Conservation (phyloP, 1,140 invertebrate genomes). For the Hormaphis cornu region DNA sequence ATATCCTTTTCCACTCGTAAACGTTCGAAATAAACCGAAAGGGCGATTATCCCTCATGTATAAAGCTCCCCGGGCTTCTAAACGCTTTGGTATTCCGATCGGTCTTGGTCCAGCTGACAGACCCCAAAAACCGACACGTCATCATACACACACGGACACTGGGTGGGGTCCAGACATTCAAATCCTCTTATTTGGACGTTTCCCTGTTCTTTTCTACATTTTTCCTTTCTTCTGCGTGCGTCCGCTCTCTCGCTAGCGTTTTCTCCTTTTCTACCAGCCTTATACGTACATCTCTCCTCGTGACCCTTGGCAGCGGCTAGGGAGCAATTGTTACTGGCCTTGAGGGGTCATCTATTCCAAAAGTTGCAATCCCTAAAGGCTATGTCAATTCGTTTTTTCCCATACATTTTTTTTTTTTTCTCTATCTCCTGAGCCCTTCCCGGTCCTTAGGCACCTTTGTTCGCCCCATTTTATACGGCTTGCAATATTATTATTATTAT, state of each 20-base stretch:
- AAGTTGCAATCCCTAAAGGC: constrained; percentile 32
- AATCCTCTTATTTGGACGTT: constrained; percentile 31
- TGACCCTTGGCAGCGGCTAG: constrained; percentile 28
- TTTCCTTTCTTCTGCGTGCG: constrained; percentile 17
- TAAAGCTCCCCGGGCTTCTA: constrained; percentile 32
- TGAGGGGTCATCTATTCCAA: constrained; percentile 31
- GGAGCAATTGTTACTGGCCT: constrained; percentile 32
- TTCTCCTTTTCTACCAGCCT: not conserved
- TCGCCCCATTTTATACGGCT: constrained; percentile 9
- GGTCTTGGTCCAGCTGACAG: constrained; percentile 28
- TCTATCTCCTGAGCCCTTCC: not conserved
- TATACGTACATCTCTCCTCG: not conserved
- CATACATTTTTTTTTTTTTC: constrained; percentile 10
- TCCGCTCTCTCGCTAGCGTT: not conserved
- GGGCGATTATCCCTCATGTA: constrained; percentile 29
- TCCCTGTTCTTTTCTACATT: constrained; percentile 29
- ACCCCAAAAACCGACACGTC: constrained; percentile 32
- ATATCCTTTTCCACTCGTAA: constrained; percentile 32
- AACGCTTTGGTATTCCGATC: constrained; percentile 32
- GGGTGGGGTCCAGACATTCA: constrained; percentile 26
- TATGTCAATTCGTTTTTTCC: constrained; percentile 31
- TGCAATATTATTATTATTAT: constrained; percentile 6
- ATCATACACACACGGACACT: constrained; percentile 24
- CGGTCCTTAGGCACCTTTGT: constrained; percentile 22
- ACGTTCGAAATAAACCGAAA: constrained; percentile 31